Conservation (phyloP, 2,888 invertebrate species). For the Mimachlamys varia region DNA sequence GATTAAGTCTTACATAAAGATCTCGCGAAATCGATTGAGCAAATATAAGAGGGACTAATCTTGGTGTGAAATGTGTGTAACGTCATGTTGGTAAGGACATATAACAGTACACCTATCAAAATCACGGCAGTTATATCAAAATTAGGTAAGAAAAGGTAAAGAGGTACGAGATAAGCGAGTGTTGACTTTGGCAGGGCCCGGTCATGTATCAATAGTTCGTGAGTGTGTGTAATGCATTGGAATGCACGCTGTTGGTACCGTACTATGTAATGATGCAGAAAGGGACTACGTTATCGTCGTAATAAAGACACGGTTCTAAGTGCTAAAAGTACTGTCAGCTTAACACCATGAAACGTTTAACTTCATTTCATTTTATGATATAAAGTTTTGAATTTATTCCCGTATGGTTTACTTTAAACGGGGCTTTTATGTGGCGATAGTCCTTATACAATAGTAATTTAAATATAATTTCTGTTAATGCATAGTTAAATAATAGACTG, state of each 20-base stretch:
- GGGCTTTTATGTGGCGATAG: too few relatives aligned
- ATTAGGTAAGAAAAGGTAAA: neutral
- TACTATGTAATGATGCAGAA: conserved; percentile 14
- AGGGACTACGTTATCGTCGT: neutral
- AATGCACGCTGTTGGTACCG: neutral
- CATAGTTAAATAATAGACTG: too few relatives aligned
- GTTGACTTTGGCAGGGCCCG: neutral
- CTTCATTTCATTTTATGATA: too few relatives aligned
- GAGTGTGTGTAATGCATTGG: neutral
- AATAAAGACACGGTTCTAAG: neutral
- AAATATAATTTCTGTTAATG: too few relatives aligned
- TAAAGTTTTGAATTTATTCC: too few relatives aligned
- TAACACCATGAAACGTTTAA: neutral
- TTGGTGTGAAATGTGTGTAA: too few relatives aligned
- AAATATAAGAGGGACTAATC: neutral
- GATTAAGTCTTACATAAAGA: neutral
- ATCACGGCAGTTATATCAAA: neutral
- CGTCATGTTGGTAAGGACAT: neutral
- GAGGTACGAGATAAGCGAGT: neutral
- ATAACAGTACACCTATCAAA: neutral
- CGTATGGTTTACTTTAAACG: too few relatives aligned
- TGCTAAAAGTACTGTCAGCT: neutral
- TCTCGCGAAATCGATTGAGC: neutral
- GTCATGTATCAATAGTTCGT: neutral
- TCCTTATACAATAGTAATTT: too few relatives aligned